These are phyloP conservation scores for Rhinopithecus roxellana DNA, from an alignment of 2,113 vertebrate species.

Conservation along the genomic window DNA sequence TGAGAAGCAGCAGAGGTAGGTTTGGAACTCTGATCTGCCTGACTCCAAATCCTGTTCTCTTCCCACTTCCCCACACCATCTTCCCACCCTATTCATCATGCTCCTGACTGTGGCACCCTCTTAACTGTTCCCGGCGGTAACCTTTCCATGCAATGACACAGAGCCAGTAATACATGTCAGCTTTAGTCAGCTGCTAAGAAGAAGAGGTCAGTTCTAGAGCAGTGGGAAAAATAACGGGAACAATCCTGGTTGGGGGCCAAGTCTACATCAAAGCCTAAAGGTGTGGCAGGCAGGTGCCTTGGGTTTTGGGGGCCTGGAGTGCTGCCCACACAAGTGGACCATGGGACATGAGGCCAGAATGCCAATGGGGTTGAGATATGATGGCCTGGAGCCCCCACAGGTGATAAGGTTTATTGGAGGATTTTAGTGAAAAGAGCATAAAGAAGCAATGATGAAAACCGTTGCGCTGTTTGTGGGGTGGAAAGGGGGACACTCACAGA, in stretches of 20 bases:
- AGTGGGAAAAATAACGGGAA: background rate
- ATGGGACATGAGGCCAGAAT: background rate
- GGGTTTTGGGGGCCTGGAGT: too few species aligned
- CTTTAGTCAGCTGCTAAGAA: background rate
- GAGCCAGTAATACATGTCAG: background rate
- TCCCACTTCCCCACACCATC: accelerated
- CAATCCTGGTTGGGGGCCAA: background rate
- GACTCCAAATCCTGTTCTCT: background rate
- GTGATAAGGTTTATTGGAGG: too few species aligned
- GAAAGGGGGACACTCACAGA: background rate
- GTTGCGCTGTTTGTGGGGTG: background rate
- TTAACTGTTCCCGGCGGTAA: background rate
- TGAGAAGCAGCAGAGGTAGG: background rate
- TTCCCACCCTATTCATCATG: background rate
- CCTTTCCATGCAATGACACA: background rate
- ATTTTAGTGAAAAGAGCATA: background rate
- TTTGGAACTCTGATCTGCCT: background rate
- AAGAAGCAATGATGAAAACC: background rate
- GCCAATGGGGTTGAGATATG: accelerated
- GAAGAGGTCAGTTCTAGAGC: background rate
- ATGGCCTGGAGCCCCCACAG: background rate
- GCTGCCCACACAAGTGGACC: background rate
- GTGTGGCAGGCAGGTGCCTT: background rate
- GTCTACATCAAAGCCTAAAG: background rate
- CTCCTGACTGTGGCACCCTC: background rate